These are phyloP conservation scores for Lampropteryx suffumata DNA, from an alignment of 2,888 invertebrate genomes.

Conservation along the genomic window DNA sequence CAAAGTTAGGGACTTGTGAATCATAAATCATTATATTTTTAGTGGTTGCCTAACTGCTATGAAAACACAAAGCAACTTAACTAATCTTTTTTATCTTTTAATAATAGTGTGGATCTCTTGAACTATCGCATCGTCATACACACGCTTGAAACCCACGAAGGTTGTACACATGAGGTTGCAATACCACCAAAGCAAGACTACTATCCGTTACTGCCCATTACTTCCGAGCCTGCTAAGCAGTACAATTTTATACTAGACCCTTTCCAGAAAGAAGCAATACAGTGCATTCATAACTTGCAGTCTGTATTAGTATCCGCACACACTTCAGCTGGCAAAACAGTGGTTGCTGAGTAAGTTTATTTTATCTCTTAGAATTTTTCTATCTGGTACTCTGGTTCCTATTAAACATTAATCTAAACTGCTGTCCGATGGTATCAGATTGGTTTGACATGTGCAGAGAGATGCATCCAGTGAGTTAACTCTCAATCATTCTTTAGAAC, in stretches of 20 bases:
- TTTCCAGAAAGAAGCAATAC: conserved; percentile 98
- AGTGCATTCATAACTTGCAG: conserved; percentile 98
- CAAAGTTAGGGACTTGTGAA: too few relatives aligned
- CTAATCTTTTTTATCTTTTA: neutral
- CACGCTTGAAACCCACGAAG: conserved; percentile 93
- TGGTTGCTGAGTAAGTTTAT: conserved; percentile 95
- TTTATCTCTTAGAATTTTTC: neutral
- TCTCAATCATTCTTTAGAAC: too few relatives aligned
- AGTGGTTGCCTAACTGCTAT: too few relatives aligned
- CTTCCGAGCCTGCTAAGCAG: conserved; percentile 91
- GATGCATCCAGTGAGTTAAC: too few relatives aligned
- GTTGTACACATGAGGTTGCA: conserved; percentile 98
- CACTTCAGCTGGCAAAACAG: conserved; percentile 99
- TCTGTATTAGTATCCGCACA: conserved; percentile 99
- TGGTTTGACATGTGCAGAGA: too few relatives aligned
- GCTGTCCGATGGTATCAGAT: too few relatives aligned
- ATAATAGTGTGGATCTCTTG: conserved; percentile 86
- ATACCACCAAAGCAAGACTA: conserved; percentile 94
- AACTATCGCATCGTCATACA: conserved; percentile 93
- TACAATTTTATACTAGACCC: conserved; percentile 98
- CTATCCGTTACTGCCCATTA: conserved; percentile 80
- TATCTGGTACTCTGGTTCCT: too few relatives aligned
- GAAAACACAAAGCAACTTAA: too few relatives aligned
- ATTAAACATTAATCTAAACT: too few relatives aligned
- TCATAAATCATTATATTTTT: too few relatives aligned